Base-by-base conservation (phyloP, 2,797 vertebrate genomes). In the Lateolabrax maculatus region DNA sequence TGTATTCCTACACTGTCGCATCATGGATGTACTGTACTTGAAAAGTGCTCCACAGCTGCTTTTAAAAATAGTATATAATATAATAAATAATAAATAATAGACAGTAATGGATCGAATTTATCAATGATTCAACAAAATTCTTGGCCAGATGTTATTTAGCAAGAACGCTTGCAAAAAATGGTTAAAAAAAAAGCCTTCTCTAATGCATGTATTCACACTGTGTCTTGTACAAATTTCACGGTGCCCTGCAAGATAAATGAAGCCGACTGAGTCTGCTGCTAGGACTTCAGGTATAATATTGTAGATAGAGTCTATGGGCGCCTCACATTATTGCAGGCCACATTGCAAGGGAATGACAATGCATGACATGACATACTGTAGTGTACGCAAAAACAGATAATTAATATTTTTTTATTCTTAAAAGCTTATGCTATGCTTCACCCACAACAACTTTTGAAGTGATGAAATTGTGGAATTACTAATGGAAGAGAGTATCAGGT, bases 51-150 rank as follows among this genome's bases (percentile, higher is more conserved):
- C 18, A 23, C 13, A 53, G 55, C 9, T 39, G 13, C n/a, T 56
- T 48, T 58, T 48, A 13, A 71, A 61, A 68, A 61, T n/a, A n/a
- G n/a, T n/a, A n/a, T n/a, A n/a, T n/a, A n/a, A n/a, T n/a, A n/a
- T n/a, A n/a, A n/a, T n/a, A n/a, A n/a, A n/a, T n/a, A n/a, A n/a
- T n/a, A 70, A 41, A 19, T 0, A 18, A 18, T 36, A 18, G 34
- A 23, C 9, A 25, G 39, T n/a, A 39, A 71, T 61, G 31, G 23
- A 46, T 68, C 7, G 11, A 58, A 49, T 43, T 29, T 51, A 53
- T 71, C 31, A 79, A 66, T 58, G 34, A 69, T 53, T 70, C 6
- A 62, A 37, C 43, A 16, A 23, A 57, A 55, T 23, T 71, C 4
- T 72, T 58, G 60, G 12, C 51, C 29, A n/a, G n/a, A n/a, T n/a